phyloP scores from a whole-genome alignment of 2,888 invertebrate genomes.

The Agriopis leucophaearia region DNA sequence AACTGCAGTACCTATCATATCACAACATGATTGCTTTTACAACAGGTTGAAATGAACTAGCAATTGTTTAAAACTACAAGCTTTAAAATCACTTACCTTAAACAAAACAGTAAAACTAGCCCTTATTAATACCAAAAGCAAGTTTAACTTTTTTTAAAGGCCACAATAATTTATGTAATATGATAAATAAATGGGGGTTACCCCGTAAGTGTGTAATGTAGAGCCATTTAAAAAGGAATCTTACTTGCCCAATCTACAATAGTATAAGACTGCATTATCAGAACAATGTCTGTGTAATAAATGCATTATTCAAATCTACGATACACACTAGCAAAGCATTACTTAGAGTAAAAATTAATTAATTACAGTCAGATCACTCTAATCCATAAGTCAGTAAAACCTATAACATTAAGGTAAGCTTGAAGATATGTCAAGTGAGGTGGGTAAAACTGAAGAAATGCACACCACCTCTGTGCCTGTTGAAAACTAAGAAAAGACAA shows the following conservation, averaged over 20 bases:
- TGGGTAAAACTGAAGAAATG: constrained; percentile 1
- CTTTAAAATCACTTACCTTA: constrained; percentile 65
- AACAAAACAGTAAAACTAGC: constrained; percentile 71
- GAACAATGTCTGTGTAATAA: constrained; percentile 57
- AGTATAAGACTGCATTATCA: constrained; percentile 40
- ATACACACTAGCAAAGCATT: constrained; percentile 61
- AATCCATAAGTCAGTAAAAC: constrained; percentile 12
- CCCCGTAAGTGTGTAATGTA: constrained; percentile 70
- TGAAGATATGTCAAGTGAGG: constrained; percentile 10
- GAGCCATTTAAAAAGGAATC: constrained; percentile 70
- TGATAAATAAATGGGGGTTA: constrained; percentile 78
- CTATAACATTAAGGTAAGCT: not conserved
- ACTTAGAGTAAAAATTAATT: constrained; percentile 52
- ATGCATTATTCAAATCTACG: constrained; percentile 64
- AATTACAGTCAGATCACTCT: constrained; percentile 27
- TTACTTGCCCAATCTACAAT: constrained; percentile 77
- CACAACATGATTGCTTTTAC: constrained; percentile 17
- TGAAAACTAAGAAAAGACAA: not conserved
- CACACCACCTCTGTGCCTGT: constrained; percentile 11
- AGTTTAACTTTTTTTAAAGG: constrained; percentile 80
- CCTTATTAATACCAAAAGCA: constrained; percentile 80
- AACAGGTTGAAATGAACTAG: constrained; percentile 27
- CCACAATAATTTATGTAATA: constrained; percentile 84
- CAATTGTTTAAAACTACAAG: constrained; percentile 63
- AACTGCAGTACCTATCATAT: constrained; percentile 45